phyloP scores from a whole-genome alignment of 2,888 invertebrate genomes.

The Cephus pygmeus region DNA sequence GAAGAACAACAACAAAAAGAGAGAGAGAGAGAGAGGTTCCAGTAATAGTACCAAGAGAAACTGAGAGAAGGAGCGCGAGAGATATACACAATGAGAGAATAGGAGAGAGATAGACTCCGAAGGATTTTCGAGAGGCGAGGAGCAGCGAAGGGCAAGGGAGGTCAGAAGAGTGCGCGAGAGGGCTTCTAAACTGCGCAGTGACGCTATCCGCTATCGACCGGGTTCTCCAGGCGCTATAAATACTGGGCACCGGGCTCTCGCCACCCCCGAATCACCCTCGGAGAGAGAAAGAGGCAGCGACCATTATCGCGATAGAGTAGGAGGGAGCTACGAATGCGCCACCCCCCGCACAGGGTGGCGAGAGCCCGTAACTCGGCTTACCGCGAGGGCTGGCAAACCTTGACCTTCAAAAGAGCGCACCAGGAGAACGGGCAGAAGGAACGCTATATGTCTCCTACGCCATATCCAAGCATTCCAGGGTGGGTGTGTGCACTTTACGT shows the following conservation, averaged over 20 bases:
- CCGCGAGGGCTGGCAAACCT: conserved; percentile 49
- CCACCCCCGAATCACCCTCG: conserved; percentile 37
- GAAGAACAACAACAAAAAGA: neutral
- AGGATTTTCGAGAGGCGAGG: neutral
- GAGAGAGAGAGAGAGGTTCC: too few relatives aligned
- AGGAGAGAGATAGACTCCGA: neutral
- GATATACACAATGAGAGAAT: too few relatives aligned
- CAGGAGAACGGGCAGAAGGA: conserved; percentile 31
- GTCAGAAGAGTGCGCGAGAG: conserved; percentile 24
- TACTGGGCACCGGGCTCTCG: conserved; percentile 58
- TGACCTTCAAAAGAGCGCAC: conserved; percentile 59
- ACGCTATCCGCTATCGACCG: conserved; percentile 61
- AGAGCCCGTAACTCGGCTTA: neutral
- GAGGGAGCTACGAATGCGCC: neutral
- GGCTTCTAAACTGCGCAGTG: conserved; percentile 58
- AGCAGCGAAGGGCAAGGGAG: neutral
- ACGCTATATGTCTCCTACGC: neutral
- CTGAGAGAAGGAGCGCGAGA: too few relatives aligned
- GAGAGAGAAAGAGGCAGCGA: neutral
- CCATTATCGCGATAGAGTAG: neutral
- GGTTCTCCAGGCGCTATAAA: conserved; percentile 59
- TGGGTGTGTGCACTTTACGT: neutral
- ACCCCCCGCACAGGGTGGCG: neutral
- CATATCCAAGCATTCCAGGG: neutral
- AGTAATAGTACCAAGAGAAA: too few relatives aligned